A percentile compares a stretch with the other conserved stretches of the same genome.
phyloP scores from a whole-genome alignment of 2,113 vertebrate genomes.

The Baryphthengus martii region DNA sequence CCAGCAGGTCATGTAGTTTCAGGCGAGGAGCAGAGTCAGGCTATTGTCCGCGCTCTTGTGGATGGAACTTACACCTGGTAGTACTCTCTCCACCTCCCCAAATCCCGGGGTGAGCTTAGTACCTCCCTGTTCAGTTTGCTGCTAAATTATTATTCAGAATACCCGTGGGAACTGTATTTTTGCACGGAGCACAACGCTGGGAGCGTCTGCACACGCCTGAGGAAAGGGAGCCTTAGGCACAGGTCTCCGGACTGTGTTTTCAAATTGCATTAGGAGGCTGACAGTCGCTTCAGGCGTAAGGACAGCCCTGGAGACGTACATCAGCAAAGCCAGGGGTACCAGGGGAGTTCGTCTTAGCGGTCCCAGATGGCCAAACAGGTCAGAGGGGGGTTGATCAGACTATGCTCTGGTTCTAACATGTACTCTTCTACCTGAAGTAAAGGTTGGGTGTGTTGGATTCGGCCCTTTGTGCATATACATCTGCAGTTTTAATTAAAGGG shows the following conservation, averaged over 20 bases:
- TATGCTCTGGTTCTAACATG: too few relatives aligned
- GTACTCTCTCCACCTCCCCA: not conserved
- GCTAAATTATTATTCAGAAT: not conserved
- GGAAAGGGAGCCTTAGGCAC: not conserved
- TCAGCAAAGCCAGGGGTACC: not conserved
- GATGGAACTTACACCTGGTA: not conserved
- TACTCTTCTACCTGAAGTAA: not conserved
- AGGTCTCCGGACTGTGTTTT: not conserved
- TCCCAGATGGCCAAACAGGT: not conserved
- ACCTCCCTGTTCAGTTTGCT: not conserved
- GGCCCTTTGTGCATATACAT: not conserved
- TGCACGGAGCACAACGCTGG: not conserved
- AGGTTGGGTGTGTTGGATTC: not conserved
- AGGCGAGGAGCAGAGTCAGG: not conserved
- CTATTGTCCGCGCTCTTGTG: not conserved
- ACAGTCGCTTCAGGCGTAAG: not conserved
- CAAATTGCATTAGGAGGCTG: not conserved
- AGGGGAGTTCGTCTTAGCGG: not conserved
- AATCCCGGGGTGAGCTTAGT: not conserved
- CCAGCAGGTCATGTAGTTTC: not conserved
- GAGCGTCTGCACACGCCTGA: not conserved
- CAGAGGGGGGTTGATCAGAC: not conserved
- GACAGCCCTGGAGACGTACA: not conserved
- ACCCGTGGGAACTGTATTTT: not conserved
- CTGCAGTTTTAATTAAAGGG: not conserved